Conservation (phyloP, 2,113 vertebrate species). For the Ophiodon elongatus region DNA sequence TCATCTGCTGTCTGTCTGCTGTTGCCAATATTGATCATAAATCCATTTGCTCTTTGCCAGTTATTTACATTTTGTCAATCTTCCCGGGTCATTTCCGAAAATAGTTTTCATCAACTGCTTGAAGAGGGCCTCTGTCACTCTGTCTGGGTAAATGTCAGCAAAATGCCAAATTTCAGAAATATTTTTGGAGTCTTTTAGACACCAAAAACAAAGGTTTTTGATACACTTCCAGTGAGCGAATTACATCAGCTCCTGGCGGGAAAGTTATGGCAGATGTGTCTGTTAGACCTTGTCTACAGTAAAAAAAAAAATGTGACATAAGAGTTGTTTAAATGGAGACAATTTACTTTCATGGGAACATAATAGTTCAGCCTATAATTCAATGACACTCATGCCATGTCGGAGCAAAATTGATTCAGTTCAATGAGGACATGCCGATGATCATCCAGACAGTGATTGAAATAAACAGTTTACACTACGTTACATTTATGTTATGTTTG, state of each 20-base stretch:
- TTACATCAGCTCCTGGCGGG: neutral
- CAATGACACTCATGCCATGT: neutral
- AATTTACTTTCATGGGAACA: neutral
- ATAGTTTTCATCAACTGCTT: conserved; percentile 45
- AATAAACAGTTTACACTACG: conserved; percentile 5
- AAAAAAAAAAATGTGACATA: neutral
- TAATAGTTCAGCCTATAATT: neutral
- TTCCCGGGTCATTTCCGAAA: conserved; percentile 46
- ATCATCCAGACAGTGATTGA: conserved; percentile 7
- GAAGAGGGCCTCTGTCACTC: conserved; percentile 24
- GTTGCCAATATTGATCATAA: conserved; percentile 52
- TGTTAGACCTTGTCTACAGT: neutral
- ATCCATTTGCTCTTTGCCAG: conserved; percentile 46
- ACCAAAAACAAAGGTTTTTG: conserved; percentile 25
- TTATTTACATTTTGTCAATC: conserved; percentile 51
- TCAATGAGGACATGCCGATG: conserved; percentile 4
- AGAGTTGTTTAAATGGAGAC: neutral
- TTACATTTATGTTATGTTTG: neutral
- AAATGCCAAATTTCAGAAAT: conserved; percentile 58
- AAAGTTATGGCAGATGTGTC: neutral
- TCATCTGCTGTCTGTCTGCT: conserved; percentile 37
- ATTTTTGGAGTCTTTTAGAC: conserved; percentile 17
- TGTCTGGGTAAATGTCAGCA: conserved; percentile 62
- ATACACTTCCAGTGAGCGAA: conserved; percentile 27
- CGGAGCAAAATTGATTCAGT: conserved; percentile 15